phyloP scores from a whole-genome alignment of 2,888 invertebrate species.

The Caenorhabditis sp. region DNA sequence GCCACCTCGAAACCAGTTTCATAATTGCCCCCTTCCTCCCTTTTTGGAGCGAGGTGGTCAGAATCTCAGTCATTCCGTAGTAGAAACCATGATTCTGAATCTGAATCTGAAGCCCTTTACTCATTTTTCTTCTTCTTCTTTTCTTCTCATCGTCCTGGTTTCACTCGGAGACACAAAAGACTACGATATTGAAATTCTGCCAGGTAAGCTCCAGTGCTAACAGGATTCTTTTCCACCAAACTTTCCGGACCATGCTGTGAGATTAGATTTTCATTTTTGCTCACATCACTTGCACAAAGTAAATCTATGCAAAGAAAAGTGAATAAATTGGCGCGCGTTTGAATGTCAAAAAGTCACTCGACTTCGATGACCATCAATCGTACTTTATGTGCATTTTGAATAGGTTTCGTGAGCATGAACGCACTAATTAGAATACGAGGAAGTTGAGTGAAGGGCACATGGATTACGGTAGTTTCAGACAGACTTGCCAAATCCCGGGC shows the following conservation, averaged over 20 bases:
- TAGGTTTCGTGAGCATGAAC: too few species aligned
- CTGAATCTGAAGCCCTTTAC: too few species aligned
- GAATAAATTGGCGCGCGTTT: too few species aligned
- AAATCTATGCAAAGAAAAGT: neutral
- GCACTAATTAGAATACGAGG: too few species aligned
- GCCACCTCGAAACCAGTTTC: slow-evolving; percentile 5
- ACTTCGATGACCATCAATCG: too few species aligned
- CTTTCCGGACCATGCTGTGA: neutral
- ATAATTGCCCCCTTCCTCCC: neutral
- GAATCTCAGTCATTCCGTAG: neutral
- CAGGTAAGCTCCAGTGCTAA: slow-evolving; percentile 25
- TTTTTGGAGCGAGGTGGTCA: neutral
- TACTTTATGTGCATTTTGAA: too few species aligned
- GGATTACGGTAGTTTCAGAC: too few species aligned
- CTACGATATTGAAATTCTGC: slow-evolving; percentile 52
- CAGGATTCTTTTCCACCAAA: neutral
- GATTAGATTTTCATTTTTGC: neutral
- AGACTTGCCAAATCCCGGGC: too few species aligned
- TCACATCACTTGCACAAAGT: neutral
- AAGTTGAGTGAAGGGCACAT: too few species aligned
- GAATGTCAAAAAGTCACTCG: slow-evolving; percentile 20
- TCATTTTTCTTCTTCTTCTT: neutral
- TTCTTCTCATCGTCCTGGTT: neutral
- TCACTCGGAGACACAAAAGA: slow-evolving; percentile 1
- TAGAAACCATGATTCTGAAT: too few species aligned